phyloP scores from a whole-genome alignment of 2,113 vertebrate genomes.

The Azemiops feae region DNA sequence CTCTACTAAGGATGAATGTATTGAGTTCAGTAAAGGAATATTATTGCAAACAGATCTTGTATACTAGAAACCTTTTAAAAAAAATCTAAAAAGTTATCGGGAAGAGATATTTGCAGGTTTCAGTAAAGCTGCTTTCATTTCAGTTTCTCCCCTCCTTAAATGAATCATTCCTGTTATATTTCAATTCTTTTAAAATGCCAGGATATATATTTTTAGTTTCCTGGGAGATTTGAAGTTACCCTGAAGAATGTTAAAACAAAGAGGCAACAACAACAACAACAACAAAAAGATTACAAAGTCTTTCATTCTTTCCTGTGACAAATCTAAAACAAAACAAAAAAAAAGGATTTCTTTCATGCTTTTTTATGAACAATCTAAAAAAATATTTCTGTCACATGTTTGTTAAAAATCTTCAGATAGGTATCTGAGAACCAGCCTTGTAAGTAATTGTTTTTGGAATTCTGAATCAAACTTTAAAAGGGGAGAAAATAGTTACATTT shows the following conservation, averaged over 20 bases:
- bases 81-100: constrained; percentile 38
- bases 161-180: constrained; percentile 27
- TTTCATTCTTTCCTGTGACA: constrained; percentile 1
- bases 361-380: constrained; percentile 5
- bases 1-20: constrained; percentile 21
- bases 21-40: neutral
- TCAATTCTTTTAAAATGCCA: constrained; percentile 40
- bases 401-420: constrained; percentile 37
- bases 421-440: constrained; percentile 30
- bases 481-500: neutral
- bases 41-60: neutral
- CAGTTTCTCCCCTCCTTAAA: neutral
- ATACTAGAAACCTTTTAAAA: neutral
- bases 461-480: neutral
- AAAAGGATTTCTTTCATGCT: constrained; percentile 24
- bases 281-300: constrained; percentile 31
- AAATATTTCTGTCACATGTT: constrained; percentile 37
- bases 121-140: constrained; percentile 41
- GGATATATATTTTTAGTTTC: constrained; percentile 32
- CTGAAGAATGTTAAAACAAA: constrained; percentile 39
- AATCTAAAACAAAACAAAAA: constrained; percentile 26
- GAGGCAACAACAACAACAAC: neutral
- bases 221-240: constrained; percentile 38
- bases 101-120: constrained; percentile 19
- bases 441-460: neutral